A percentile compares a stretch with the other conserved stretches of the same genome.
Conservation (phyloP, 2,888 invertebrate species). For the Dasypogon diadema region DNA sequence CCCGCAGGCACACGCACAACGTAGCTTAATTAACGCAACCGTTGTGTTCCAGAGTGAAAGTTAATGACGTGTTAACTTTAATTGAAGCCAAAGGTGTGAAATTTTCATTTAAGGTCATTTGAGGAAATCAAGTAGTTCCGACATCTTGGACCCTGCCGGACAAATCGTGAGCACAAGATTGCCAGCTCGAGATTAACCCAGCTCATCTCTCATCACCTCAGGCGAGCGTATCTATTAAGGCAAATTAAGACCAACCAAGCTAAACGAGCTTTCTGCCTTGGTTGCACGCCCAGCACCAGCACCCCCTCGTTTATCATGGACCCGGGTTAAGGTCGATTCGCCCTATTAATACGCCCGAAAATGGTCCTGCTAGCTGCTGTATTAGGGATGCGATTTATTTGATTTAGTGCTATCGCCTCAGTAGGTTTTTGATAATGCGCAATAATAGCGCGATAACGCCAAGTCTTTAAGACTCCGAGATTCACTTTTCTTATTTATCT, state of each 20-base stretch:
- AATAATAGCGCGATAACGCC: conserved; percentile 56
- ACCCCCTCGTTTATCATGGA: conserved; percentile 45
- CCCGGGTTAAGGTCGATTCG: conserved; percentile 43
- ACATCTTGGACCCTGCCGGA: conserved; percentile 45
- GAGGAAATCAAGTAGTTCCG: neutral
- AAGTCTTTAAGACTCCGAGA: conserved; percentile 53
- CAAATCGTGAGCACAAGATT: conserved; percentile 36
- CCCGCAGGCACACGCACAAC: neutral
- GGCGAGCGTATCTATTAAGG: neutral
- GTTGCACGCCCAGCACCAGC: conserved; percentile 11
- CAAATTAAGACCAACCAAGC: conserved; percentile 41
- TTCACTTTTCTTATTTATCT: conserved; percentile 59
- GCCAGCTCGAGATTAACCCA: conserved; percentile 14
- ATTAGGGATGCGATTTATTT: conserved; percentile 60
- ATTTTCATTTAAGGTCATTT: conserved; percentile 33
- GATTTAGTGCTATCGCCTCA: conserved; percentile 59
- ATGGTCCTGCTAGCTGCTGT: conserved; percentile 49
- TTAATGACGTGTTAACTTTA: conserved; percentile 53
- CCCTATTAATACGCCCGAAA: conserved; percentile 46
- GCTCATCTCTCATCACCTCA: conserved; percentile 1
- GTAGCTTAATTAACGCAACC: conserved; percentile 33
- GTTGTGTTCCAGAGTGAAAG: conserved; percentile 22
- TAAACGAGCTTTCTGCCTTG: conserved; percentile 39
- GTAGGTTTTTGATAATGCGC: conserved; percentile 54
- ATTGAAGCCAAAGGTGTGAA: conserved; percentile 51